Percentiles rank a stretch among this genome's conserved stretches.
Conservation (phyloP, 92 coral and sea anemone genomes). For the Palythoa heliodiscus region DNA sequence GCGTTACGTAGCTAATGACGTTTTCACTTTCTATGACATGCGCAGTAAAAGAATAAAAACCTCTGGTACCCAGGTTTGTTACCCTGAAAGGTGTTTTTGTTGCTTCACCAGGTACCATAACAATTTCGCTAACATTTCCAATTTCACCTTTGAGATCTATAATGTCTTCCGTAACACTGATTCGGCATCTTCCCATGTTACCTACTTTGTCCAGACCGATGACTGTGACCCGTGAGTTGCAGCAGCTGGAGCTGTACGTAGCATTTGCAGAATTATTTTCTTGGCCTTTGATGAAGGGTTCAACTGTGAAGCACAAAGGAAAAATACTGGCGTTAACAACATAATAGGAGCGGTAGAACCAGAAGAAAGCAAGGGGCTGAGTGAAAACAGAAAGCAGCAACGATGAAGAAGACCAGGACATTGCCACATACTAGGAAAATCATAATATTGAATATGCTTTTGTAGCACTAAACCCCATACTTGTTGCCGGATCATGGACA, state of each 20-base stretch:
- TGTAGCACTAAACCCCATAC: neutral
- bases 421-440: too few relatives aligned
- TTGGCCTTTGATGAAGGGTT: conserved; percentile 26
- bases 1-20: conserved; percentile 11
- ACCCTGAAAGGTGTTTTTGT: conserved; percentile 16
- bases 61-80: conserved; percentile 32
- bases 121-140: conserved; percentile 21
- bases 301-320: conserved; percentile 22
- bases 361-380: too few relatives aligned
- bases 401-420: too few relatives aligned
- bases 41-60: conserved; percentile 29
- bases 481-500: too few relatives aligned
- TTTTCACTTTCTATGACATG: neutral
- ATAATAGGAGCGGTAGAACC: too few relatives aligned
- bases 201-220: conserved; percentile 51
- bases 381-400: too few relatives aligned
- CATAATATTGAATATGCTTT: too few relatives aligned
- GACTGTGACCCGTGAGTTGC: conserved; percentile 43
- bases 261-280: conserved; percentile 41
- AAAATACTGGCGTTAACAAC: neutral
- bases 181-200: conserved; percentile 48
- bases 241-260: conserved; percentile 47
- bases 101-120: conserved; percentile 10
- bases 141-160: conserved; percentile 24
- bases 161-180: conserved; percentile 47